Evolutionary conservation across 2,888 invertebrate genomes (phyloP).

Genomic region (Drosophila nigritarsus): DNA sequence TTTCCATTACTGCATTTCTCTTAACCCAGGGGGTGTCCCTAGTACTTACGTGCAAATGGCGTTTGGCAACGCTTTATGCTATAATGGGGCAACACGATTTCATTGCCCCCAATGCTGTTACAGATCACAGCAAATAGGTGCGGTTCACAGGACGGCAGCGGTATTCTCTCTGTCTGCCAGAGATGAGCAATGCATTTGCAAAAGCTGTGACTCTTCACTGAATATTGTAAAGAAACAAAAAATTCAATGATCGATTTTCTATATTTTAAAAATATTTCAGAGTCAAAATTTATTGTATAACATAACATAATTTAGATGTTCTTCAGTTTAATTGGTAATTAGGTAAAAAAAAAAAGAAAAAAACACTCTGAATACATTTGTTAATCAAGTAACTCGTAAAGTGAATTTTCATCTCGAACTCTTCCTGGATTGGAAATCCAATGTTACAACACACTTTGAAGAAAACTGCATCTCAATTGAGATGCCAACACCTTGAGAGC

Average conservation of each 20-base stretch:
- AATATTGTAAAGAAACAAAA: no score
- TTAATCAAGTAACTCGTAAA: not conserved
- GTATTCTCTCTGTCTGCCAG: constrained; percentile 8
- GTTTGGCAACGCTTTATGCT: constrained; percentile 74
- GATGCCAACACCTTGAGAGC: constrained; percentile 10
- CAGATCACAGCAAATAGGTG: constrained; percentile 11
- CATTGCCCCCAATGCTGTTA: constrained; percentile 19
- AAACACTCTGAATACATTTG: not conserved
- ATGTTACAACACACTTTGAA: not conserved
- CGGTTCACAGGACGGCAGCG: not conserved
- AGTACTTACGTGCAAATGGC: constrained; percentile 71
- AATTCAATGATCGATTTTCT: not conserved
- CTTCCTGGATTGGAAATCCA: not conserved
- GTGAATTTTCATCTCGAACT: not conserved
- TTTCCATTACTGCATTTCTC: constrained; percentile 25
- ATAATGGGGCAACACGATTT: constrained; percentile 59
- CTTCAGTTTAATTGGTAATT: not conserved
- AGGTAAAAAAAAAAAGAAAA: no score
- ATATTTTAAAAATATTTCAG: not conserved
- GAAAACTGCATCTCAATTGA: not conserved
- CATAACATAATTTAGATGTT: not conserved
- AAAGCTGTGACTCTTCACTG: constrained; percentile 1
- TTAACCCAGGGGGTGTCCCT: constrained; percentile 54
- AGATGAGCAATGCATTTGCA: constrained; percentile 31
- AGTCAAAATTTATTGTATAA: not conserved